Percentiles rank a stretch among this genome's conserved stretches.
These are phyloP conservation scores for Mystacides longicornis DNA, from an alignment of 2,888 invertebrate genomes.

Conservation along the genomic window DNA sequence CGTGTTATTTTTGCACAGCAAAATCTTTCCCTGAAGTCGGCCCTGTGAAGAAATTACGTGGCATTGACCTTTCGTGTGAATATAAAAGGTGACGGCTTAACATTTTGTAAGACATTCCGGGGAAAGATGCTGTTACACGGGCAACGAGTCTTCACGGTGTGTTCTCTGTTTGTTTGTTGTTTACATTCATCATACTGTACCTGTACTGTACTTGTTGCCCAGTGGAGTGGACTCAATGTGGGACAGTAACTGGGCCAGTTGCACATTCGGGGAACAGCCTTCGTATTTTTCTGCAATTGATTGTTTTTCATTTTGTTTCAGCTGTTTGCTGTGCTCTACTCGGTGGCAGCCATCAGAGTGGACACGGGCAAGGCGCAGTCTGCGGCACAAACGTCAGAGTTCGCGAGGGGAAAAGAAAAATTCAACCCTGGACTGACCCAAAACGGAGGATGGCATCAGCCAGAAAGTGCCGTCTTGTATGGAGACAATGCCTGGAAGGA, in stretches of 20 bases:
- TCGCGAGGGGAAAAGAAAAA: slow-evolving; percentile 7
- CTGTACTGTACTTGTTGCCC: too few relatives aligned
- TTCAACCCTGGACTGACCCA: slow-evolving; percentile 20
- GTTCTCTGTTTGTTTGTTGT: too few relatives aligned
- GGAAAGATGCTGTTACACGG: slow-evolving; percentile 18
- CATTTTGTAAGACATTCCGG: slow-evolving; percentile 14
- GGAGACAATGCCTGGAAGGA: background rate
- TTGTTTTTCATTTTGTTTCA: slow-evolving; percentile 6
- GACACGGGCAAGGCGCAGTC: slow-evolving; percentile 10
- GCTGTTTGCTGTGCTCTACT: slow-evolving; percentile 12
- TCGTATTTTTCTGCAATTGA: too few relatives aligned
- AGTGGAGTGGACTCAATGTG: too few relatives aligned
- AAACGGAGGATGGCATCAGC: slow-evolving; percentile 18
- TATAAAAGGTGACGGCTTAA: slow-evolving; percentile 20
- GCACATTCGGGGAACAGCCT: too few relatives aligned
- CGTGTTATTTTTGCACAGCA: too few relatives aligned
- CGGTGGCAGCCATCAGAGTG: too few relatives aligned
- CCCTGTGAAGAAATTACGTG: slow-evolving; percentile 15
- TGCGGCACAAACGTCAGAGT: background rate
- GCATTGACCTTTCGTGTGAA: slow-evolving; percentile 19
- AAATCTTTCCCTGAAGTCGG: slow-evolving; percentile 2
- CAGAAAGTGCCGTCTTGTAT: slow-evolving; percentile 9
- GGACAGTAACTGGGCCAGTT: too few relatives aligned
- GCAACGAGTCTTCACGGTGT: too few relatives aligned
- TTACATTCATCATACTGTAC: too few relatives aligned